phyloP scores from a whole-genome alignment of 2,888 invertebrate genomes.

The Neoitamus cyanurus region DNA sequence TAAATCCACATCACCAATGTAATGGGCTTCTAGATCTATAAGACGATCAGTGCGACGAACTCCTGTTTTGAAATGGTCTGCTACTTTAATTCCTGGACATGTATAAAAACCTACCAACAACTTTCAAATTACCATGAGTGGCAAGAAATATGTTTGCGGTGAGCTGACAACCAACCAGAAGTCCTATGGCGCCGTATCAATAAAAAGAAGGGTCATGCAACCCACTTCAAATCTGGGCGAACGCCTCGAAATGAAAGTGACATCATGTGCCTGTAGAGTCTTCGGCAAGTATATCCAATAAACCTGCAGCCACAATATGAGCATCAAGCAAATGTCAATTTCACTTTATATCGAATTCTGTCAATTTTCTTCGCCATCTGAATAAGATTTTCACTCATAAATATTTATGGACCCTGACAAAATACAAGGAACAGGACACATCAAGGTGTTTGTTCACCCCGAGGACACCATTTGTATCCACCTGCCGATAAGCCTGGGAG shows the following conservation, averaged over 20 bases:
- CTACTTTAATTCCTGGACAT: background rate
- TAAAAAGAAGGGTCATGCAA: background rate
- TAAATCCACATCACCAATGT: too few species aligned
- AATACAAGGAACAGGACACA: constrained; percentile 33
- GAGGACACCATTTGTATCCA: constrained; percentile 3
- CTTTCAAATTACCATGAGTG: background rate
- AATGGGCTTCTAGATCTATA: too few species aligned
- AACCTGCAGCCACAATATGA: constrained; percentile 42
- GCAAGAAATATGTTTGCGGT: background rate
- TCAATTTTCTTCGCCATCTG: constrained; percentile 46
- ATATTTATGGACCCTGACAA: constrained; percentile 43
- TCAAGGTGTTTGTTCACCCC: constrained; percentile 34
- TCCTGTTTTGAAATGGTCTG: too few species aligned
- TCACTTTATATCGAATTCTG: constrained; percentile 46
- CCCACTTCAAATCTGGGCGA: background rate
- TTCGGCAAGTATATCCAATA: constrained; percentile 27
- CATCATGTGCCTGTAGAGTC: background rate
- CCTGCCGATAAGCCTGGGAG: background rate
- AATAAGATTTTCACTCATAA: constrained; percentile 48
- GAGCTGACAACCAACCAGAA: background rate
- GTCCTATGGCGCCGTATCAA: background rate
- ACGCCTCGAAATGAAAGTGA: background rate
- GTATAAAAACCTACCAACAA: background rate
- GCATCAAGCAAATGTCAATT: constrained; percentile 40
- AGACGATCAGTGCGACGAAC: too few species aligned